Evolutionary conservation across 2,797 vertebrate genomes (phyloP), one percentile per base, ranked within the genome.

Genomic region (Enteromius fasciolatus): DNA sequence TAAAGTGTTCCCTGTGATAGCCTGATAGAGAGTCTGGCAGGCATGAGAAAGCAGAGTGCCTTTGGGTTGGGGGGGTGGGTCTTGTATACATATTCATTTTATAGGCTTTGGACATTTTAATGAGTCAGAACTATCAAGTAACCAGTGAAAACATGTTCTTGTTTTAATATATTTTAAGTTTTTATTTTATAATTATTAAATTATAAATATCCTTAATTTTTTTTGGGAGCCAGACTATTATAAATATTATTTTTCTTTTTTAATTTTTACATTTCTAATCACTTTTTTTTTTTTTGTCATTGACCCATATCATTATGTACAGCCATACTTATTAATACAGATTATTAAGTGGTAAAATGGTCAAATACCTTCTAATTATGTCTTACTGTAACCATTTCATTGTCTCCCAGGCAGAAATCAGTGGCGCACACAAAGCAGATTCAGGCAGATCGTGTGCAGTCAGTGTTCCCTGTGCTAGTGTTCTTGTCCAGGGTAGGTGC

Each of bases 401-500:
- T 81, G 3, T 28, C 31, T 50, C 36, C 15, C 66, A 54, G 18
- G 23, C 33, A 46, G 33, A 72, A 77, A 77, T 77, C 73, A 48
- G 36, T 59, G 63, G 36, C 15, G 20, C 50, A 33, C 48, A 52
- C 81, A 17, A n/a, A 31, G 12, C 73, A 61, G 36, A 69, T 89
- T 90, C 80, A 81, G 15, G 33, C 70, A 78, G 86, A 84, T 36
- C 78, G 46, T 41, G 15, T 76, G 78, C 86, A 92, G 94, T 76
- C 33, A 2, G 89, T 87, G 86, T 89, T 95, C 95, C 94, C 93
- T 90, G 87, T 86, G 87, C 95, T 94, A 94, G 94, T 95, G 96
- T 95, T 95, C 96, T 96, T 96, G 96, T 96, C 94, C 92, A 92
- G 89, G 91, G 91, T 94, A 97, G 95, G 97, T 97, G 97, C 95